phyloP scores from a whole-genome alignment of 2,797 vertebrate species.

The Hylomyscus alleni region DNA sequence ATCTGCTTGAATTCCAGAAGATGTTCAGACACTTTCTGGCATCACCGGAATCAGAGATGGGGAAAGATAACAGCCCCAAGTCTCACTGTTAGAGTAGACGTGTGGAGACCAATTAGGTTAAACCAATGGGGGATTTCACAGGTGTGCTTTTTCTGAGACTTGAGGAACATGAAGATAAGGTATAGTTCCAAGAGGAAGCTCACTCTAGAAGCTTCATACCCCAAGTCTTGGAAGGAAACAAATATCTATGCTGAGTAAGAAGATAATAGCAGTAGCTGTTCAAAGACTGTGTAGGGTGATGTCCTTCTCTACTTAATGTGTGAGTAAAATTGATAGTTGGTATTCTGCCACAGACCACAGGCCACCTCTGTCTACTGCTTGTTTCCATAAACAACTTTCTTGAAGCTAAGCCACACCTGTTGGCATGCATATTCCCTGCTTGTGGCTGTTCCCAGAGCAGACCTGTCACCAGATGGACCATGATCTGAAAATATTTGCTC shows the following conservation, averaged over 20 bases:
- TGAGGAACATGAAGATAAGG: neutral
- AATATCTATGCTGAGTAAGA: neutral
- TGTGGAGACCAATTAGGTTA: neutral
- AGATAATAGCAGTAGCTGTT: neutral
- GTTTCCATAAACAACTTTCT: neutral
- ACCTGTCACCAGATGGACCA: neutral
- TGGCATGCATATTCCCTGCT: accelerated
- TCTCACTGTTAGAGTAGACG: neutral
- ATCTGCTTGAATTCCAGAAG: neutral
- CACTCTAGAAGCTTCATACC: neutral
- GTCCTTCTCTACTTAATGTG: neutral
- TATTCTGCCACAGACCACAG: neutral
- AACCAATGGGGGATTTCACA: neutral
- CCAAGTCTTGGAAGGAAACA: neutral
- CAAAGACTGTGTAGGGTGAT: neutral
- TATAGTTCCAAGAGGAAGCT: neutral
- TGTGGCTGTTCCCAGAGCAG: neutral
- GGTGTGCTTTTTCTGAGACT: neutral
- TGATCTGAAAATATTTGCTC: constrained; percentile 17
- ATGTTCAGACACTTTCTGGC: neutral
- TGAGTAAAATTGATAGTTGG: neutral
- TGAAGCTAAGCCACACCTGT: neutral
- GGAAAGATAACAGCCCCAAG: neutral
- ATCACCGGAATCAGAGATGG: neutral
- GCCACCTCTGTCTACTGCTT: neutral